Conservation (phyloP, 1,140 invertebrate species). For the Caenorhabditis latens region DNA sequence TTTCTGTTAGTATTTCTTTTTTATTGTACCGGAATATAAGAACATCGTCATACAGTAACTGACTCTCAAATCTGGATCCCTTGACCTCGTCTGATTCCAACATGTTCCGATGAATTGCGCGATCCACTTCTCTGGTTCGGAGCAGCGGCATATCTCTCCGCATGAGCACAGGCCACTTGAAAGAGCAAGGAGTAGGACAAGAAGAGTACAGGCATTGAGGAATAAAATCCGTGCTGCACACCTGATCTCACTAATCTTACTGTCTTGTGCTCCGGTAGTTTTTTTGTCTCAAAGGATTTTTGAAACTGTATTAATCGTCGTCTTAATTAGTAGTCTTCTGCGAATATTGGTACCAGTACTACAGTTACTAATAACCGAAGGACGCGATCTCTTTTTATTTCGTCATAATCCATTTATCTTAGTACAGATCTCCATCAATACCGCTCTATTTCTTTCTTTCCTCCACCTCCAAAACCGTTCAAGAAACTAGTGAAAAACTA, state of each 20-base stretch:
- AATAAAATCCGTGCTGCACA: background rate
- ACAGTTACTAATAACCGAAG: slow-evolving; percentile 4
- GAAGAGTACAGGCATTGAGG: slow-evolving; percentile 22
- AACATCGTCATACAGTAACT: background rate
- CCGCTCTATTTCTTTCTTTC: background rate
- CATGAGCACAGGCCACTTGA: slow-evolving; percentile 31
- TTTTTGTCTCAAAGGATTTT: background rate
- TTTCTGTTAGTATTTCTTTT: background rate
- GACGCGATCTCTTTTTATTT: background rate
- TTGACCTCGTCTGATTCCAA: background rate
- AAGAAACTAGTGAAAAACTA: background rate
- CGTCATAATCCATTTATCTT: slow-evolving; percentile 24
- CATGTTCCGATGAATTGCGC: slow-evolving; percentile 18
- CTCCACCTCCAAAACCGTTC: background rate
- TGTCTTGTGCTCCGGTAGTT: background rate
- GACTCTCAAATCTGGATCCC: background rate
- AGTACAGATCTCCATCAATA: slow-evolving; percentile 4
- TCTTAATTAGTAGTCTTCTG: background rate
- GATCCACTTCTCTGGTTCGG: background rate
- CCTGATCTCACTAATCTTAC: background rate
- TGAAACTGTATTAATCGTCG: background rate
- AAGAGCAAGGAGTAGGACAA: slow-evolving; percentile 35
- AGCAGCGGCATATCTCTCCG: background rate
- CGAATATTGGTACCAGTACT: background rate
- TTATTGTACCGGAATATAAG: background rate